A percentile compares a stretch with the other conserved stretches of the same genome.
phyloP scores from a whole-genome alignment of 2,113 vertebrate species.

The Glaucidium brasilianum region DNA sequence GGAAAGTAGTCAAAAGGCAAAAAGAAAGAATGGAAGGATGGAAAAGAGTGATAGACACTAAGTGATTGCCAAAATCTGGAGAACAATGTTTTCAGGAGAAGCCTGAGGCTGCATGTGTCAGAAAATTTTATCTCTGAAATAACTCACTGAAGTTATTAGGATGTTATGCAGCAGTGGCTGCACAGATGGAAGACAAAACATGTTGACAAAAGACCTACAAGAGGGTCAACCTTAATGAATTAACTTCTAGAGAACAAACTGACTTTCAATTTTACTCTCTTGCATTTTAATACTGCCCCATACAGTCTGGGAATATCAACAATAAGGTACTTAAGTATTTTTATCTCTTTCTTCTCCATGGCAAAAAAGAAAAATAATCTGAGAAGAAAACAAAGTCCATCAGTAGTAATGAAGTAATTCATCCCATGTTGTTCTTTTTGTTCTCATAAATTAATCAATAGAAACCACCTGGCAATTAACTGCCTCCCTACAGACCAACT shows the following conservation, averaged over 20 bases:
- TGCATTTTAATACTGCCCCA: background rate
- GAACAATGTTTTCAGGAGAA: background rate
- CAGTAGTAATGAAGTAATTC: background rate
- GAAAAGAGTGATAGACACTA: conserved; percentile 1
- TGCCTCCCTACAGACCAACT: background rate
- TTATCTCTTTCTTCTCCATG: background rate
- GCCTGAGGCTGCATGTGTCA: conserved; percentile 25
- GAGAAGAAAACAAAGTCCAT: background rate
- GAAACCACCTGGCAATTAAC: background rate
- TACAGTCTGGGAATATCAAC: background rate
- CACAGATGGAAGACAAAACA: background rate
- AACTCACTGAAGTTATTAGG: conserved; percentile 1
- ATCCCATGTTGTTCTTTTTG: background rate
- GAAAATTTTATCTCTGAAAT: background rate
- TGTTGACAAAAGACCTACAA: background rate
- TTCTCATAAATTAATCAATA: background rate
- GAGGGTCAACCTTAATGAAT: background rate
- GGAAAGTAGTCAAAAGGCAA: background rate
- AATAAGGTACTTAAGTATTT: background rate
- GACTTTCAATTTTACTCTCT: background rate
- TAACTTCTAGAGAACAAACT: background rate
- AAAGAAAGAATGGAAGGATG: background rate
- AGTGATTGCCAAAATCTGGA: conserved; percentile 8
- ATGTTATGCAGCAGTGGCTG: background rate
- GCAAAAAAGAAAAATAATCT: background rate